phyloP scores from a whole-genome alignment of 2,888 invertebrate genomes.

The Icerya purchasi region DNA sequence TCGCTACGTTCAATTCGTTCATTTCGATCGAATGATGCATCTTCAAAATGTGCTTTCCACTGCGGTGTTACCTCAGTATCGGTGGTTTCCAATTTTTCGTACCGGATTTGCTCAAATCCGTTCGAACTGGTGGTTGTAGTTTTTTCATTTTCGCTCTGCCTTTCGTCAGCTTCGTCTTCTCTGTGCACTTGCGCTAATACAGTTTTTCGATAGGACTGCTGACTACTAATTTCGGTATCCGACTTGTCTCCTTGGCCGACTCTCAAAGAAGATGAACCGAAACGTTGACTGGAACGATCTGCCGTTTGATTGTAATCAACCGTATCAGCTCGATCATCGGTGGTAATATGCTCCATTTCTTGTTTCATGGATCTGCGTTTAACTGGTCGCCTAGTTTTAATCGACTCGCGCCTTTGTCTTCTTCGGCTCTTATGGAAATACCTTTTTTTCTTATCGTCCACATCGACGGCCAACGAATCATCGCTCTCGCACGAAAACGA shows the following conservation, averaged over 20 bases:
- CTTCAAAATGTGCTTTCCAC: no score
- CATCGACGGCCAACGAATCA: neutral
- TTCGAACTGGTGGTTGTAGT: neutral
- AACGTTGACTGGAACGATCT: neutral
- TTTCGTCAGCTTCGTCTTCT: neutral
- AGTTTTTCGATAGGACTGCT: neutral
- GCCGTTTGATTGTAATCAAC: neutral
- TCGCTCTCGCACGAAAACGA: neutral
- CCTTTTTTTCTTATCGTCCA: neutral
- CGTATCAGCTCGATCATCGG: no score
- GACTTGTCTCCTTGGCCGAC: no score
- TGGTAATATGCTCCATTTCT: neutral
- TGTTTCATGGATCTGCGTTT: constrained; percentile 12
- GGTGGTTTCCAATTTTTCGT: neutral
- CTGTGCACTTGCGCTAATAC: neutral
- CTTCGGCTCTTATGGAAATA: neutral
- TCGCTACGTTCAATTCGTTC: neutral
- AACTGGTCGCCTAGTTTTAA: constrained; percentile 15
- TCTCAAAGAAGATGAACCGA: no score
- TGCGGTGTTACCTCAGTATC: neutral
- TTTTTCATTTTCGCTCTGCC: neutral
- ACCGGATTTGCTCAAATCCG: neutral
- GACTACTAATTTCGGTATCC: neutral
- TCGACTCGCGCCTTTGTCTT: constrained; percentile 2
- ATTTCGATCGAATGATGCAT: neutral